Conservation (phyloP, 2,113 vertebrate species). For the Ceratotherium simum region DNA sequence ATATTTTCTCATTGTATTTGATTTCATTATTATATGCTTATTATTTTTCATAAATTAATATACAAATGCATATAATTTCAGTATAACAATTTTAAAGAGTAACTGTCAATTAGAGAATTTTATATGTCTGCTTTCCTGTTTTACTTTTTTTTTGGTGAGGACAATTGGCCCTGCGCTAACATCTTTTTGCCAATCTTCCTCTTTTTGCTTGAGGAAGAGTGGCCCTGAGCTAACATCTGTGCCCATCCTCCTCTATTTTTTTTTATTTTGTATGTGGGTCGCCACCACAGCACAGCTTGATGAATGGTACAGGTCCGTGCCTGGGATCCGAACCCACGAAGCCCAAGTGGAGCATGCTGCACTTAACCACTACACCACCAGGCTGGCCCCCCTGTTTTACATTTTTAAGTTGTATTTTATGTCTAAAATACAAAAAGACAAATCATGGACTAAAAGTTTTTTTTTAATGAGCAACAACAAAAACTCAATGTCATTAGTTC, state of each 20-base stretch:
- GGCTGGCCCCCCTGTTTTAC: background rate
- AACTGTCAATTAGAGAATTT: conserved; percentile 35
- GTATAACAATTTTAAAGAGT: conserved; percentile 14
- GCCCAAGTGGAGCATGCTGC: too few relatives aligned
- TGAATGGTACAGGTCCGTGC: too few relatives aligned
- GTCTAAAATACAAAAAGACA: conserved; percentile 41
- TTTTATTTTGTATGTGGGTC: too few relatives aligned
- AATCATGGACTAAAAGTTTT: conserved; percentile 16
- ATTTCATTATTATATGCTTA: background rate
- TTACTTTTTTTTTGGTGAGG: too few relatives aligned
- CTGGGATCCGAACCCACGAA: too few relatives aligned
- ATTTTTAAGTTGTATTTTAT: conserved; percentile 56
- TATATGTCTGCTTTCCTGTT: background rate
- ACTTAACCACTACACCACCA: too few relatives aligned
- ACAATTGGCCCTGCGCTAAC: too few relatives aligned
- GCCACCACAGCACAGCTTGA: too few relatives aligned
- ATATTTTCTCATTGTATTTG: conserved; percentile 49
- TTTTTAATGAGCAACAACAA: conserved; percentile 25
- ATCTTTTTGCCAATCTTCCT: too few relatives aligned
- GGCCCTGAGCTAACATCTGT: too few relatives aligned
- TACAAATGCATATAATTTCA: conserved; percentile 22
- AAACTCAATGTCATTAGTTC: background rate
- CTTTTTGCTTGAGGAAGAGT: too few relatives aligned
- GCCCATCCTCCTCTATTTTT: too few relatives aligned
- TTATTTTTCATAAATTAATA: conserved; percentile 38